Conservation (phyloP, 2,797 vertebrate species). For the Bradypodion ventrale region DNA sequence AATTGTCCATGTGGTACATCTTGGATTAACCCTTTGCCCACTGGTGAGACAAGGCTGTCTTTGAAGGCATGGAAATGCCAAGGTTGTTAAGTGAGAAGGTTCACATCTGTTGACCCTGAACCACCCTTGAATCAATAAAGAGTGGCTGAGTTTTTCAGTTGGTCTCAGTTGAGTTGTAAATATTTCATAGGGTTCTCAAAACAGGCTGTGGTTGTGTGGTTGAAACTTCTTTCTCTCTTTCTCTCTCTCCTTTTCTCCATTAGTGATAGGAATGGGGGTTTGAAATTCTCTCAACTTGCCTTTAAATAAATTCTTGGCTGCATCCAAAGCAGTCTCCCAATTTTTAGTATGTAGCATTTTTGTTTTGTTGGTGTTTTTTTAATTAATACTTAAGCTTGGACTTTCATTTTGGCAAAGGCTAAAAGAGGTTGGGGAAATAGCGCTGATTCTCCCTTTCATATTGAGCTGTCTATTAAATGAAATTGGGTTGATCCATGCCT, state of each 20-base stretch:
- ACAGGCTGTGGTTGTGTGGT: constrained; percentile 41
- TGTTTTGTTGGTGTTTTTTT: too few relatives aligned
- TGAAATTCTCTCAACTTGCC: not conserved
- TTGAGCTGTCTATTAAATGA: not conserved
- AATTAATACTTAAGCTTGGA: not conserved
- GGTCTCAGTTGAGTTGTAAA: constrained; percentile 60
- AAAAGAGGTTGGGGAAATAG: not conserved
- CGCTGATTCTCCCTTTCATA: not conserved
- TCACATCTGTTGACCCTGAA: constrained; percentile 40
- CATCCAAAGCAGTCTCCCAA: not conserved
- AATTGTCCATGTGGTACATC: too few relatives aligned
- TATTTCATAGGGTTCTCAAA: constrained; percentile 70
- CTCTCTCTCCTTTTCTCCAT: not conserved
- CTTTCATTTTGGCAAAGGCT: not conserved
- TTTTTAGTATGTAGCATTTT: not conserved
- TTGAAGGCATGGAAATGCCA: not conserved
- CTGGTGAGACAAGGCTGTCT: constrained; percentile 29
- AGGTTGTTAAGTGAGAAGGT: constrained; percentile 45
- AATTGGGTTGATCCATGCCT: not conserved
- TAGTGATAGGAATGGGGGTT: not conserved
- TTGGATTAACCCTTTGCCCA: constrained; percentile 39
- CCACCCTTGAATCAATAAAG: constrained; percentile 59
- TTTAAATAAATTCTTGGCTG: not conserved
- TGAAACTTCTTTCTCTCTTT: not conserved
- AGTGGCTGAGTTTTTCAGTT: constrained; percentile 53